phyloP scores from a whole-genome alignment of 1,140 invertebrate species.

The Sesamia nonagrioides region DNA sequence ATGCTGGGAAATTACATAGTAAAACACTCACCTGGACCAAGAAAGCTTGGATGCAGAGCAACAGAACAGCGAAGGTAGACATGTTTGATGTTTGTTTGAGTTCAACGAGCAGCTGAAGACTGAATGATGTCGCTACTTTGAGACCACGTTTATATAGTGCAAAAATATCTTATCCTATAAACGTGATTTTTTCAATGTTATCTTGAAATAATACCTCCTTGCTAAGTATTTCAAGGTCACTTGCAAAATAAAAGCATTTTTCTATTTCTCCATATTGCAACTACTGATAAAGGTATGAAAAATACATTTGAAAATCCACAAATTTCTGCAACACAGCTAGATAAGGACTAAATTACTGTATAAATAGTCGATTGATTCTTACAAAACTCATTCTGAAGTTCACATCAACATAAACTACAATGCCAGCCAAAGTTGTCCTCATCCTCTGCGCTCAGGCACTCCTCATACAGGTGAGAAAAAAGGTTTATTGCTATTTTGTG shows the following conservation, averaged over 20 bases:
- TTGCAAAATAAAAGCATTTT: not conserved
- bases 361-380: conserved; percentile 14
- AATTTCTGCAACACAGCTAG: not conserved
- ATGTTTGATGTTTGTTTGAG: conserved; percentile 53
- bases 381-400: conserved; percentile 14
- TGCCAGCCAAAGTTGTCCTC: conserved; percentile 61
- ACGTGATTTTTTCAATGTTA: not conserved
- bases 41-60: conserved; percentile 67
- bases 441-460: conserved; percentile 61
- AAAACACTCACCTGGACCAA: conserved; percentile 63
- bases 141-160: conserved; percentile 26
- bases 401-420: conserved; percentile 29
- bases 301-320: conserved; percentile 11
- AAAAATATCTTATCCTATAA: not conserved
- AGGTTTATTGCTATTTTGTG: not conserved
- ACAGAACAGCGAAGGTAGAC: conserved; percentile 62
- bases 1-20: not conserved
- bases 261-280: conserved; percentile 21
- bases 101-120: conserved; percentile 32
- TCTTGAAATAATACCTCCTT: conserved; percentile 8
- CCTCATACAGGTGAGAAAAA: conserved; percentile 61
- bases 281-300: conserved; percentile 14
- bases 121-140: conserved; percentile 22
- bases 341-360: conserved; percentile 29
- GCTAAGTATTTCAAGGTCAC: conserved; percentile 29